A percentile compares a stretch with the other conserved stretches of the same genome.
phyloP scores from a whole-genome alignment of 92 coral and sea anemone species.

The Virgularia gustaviana region DNA sequence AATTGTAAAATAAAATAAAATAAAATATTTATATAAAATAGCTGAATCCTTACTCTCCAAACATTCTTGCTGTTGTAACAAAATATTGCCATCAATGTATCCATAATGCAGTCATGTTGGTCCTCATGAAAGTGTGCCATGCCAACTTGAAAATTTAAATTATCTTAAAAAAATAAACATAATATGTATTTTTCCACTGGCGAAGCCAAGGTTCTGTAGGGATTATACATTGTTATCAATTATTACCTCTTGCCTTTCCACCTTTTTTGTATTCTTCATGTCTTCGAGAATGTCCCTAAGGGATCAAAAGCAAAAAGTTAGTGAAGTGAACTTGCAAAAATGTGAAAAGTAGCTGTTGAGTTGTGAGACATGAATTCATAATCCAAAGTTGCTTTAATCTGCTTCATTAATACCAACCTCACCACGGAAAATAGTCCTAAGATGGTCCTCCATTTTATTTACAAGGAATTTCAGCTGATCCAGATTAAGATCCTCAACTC shows the following conservation, averaged over 20 bases:
- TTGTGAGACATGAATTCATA: too few relatives aligned
- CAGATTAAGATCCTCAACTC: constrained; percentile 65
- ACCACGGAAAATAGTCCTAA: constrained; percentile 78
- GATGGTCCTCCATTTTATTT: constrained; percentile 58
- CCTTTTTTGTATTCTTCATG: constrained; percentile 93
- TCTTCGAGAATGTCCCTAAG: constrained; percentile 69
- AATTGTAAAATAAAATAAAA: too few relatives aligned
- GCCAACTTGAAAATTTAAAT: constrained; percentile 83
- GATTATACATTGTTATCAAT: too few relatives aligned
- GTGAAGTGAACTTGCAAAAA: too few relatives aligned
- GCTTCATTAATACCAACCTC: constrained; percentile 50
- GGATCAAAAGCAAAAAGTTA: not conserved
- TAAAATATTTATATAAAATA: too few relatives aligned
- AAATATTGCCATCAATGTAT: constrained; percentile 66
- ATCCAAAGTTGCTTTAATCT: not conserved
- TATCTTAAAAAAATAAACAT: not conserved
- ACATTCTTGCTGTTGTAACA: constrained; percentile 84
- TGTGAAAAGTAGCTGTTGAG: too few relatives aligned
- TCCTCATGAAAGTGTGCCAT: constrained; percentile 86
- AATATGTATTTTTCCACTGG: not conserved
- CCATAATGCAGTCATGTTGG: constrained; percentile 79
- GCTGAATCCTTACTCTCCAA: not conserved
- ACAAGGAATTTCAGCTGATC: constrained; percentile 71
- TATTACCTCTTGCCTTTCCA: constrained; percentile 79
- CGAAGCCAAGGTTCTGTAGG: not conserved